Evolutionary conservation across 2,888 invertebrate genomes (phyloP).

Genomic region (Noctua fimbriata): DNA sequence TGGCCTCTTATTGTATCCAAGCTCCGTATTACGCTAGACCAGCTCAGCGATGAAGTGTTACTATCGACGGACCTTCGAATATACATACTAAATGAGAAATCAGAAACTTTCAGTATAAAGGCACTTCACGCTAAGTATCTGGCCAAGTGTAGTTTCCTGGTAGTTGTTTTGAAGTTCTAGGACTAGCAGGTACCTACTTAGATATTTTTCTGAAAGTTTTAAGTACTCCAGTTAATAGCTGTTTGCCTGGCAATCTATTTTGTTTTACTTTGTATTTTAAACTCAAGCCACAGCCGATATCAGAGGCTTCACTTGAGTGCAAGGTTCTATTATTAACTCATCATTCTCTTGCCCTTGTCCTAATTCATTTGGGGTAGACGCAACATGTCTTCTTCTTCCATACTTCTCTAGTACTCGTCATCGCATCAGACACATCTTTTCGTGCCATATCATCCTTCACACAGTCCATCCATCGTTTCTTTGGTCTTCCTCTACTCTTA

Average conservation of each 20-base stretch:
- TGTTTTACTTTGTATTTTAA: not conserved
- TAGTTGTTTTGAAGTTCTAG: conserved; percentile 4
- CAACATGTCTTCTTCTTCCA: too few relatives aligned
- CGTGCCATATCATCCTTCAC: too few relatives aligned
- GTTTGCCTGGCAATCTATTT: not conserved
- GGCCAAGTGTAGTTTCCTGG: conserved; percentile 2
- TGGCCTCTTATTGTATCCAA: not conserved
- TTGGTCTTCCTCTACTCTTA: too few relatives aligned
- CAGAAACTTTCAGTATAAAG: not conserved
- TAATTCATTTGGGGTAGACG: too few relatives aligned
- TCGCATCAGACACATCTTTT: too few relatives aligned
- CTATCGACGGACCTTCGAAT: not conserved
- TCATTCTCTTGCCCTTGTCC: too few relatives aligned
- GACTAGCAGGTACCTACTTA: not conserved
- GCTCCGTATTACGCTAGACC: not conserved
- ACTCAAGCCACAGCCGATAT: not conserved
- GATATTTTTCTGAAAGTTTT: not conserved
- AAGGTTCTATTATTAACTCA: too few relatives aligned
- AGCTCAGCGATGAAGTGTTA: not conserved
- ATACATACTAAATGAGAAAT: not conserved
- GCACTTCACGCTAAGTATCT: not conserved
- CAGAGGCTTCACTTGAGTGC: too few relatives aligned
- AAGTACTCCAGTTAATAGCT: not conserved
- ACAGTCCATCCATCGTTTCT: too few relatives aligned
- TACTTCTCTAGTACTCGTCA: too few relatives aligned